These are phyloP conservation scores for Apogon talboti DNA, from an alignment of 2,797 vertebrate species.

Conservation along the genomic window DNA sequence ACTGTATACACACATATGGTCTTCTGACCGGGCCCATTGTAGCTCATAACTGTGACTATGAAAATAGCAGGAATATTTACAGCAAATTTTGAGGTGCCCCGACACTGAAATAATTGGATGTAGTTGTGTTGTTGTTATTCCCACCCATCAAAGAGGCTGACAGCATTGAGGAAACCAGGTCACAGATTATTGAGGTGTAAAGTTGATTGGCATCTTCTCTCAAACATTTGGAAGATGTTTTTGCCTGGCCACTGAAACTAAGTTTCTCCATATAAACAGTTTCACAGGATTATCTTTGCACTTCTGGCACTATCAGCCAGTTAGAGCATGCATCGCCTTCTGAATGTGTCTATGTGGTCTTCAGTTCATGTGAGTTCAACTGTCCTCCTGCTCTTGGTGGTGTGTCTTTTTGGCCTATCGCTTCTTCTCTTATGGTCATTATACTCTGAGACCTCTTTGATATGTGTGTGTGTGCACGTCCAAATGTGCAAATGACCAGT, in stretches of 20 bases:
- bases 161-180: slow-evolving; percentile 60
- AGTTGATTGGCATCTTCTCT: slow-evolving; percentile 66
- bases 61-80: slow-evolving; percentile 40
- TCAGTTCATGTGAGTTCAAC: slow-evolving; percentile 21
- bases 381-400: slow-evolving; percentile 34
- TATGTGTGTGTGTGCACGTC: slow-evolving; percentile 35
- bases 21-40: slow-evolving; percentile 10
- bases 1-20: slow-evolving; percentile 1
- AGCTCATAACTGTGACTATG: slow-evolving; percentile 32
- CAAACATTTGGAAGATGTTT: slow-evolving; percentile 42
- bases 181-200: slow-evolving; percentile 54
- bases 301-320: slow-evolving; percentile 54
- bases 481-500: slow-evolving; percentile 37
- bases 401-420: slow-evolving; percentile 45
- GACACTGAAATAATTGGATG: slow-evolving; percentile 62
- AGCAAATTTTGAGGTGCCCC: slow-evolving; percentile 46
- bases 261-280: slow-evolving; percentile 57
- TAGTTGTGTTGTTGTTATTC: slow-evolving; percentile 43
- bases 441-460: slow-evolving; percentile 36
- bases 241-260: slow-evolving; percentile 54
- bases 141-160: slow-evolving; percentile 39
- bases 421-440: slow-evolving; percentile 52
- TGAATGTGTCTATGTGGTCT: slow-evolving; percentile 20
- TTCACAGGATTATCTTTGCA: slow-evolving; percentile 66
- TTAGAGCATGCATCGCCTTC: slow-evolving; percentile 26